A percentile compares a stretch with the other conserved stretches of the same genome.
Conservation (phyloP, 2,113 vertebrate species). For the cattle (Bos taurus) region ARS-UCD2.0 NC_037354.1:11530501-11531000, state of each 20-base stretch:
- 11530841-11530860: neutral
- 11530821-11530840: neutral
- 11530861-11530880: neutral
- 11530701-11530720: neutral
- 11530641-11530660: neutral
- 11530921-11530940: neutral
- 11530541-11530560: neutral
- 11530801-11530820: neutral
- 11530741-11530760: neutral
- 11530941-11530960: neutral
- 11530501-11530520: neutral
- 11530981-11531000: neutral
- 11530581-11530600: neutral
- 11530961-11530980: neutral
- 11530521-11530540: neutral
- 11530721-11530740: neutral
- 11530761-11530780: neutral
- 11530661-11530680: neutral
- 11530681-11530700: neutral
- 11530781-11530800: neutral
- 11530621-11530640: neutral
- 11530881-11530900: neutral
- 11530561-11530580: neutral
- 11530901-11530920: neutral
- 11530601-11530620: neutral